phyloP scores from a whole-genome alignment of 2,797 vertebrate genomes.

The Epinephelus malabaricus region DNA sequence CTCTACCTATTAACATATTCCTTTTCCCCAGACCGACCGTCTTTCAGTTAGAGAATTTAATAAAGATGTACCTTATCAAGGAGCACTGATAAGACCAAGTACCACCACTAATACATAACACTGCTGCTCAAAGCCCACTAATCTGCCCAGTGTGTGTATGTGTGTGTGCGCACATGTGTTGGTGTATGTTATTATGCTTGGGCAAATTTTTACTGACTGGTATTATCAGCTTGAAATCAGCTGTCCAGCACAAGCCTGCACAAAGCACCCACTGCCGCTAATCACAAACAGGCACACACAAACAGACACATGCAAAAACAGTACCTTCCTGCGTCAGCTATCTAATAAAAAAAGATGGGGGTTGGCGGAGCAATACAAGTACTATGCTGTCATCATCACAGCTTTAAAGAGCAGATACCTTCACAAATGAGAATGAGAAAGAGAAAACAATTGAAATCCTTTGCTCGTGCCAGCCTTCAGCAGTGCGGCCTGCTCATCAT shows the following conservation, averaged over 20 bases:
- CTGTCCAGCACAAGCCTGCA: conserved; percentile 89
- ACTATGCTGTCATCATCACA: conserved; percentile 56
- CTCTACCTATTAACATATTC: conserved; percentile 93
- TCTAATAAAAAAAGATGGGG: conserved; percentile 61
- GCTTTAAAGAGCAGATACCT: conserved; percentile 63
- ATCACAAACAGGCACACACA: conserved; percentile 62
- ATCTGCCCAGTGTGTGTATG: conserved; percentile 74
- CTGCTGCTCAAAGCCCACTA: conserved; percentile 94
- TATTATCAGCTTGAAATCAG: conserved; percentile 90
- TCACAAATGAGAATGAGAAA: conserved; percentile 40
- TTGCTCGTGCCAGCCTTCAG: conserved; percentile 10
- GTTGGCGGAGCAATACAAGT: conserved; percentile 41
- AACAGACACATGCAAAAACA: conserved; percentile 72
- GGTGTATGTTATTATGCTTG: conserved; percentile 76
- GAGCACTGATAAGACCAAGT: conserved; percentile 93
- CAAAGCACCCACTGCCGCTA: conserved; percentile 66
- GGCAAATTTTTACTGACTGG: conserved; percentile 88
- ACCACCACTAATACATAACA: conserved; percentile 92
- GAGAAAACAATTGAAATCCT: conserved; percentile 80
- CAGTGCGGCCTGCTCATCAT: conserved; percentile 50
- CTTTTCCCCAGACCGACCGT: conserved; percentile 88
- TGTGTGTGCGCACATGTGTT: conserved; percentile 22
- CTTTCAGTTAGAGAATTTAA: conserved; percentile 95
- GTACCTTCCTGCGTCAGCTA: conserved; percentile 44
- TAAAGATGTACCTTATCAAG: conserved; percentile 98